phyloP scores from a whole-genome alignment of 2,797 vertebrate species.

The Hydrophis major region DNA sequence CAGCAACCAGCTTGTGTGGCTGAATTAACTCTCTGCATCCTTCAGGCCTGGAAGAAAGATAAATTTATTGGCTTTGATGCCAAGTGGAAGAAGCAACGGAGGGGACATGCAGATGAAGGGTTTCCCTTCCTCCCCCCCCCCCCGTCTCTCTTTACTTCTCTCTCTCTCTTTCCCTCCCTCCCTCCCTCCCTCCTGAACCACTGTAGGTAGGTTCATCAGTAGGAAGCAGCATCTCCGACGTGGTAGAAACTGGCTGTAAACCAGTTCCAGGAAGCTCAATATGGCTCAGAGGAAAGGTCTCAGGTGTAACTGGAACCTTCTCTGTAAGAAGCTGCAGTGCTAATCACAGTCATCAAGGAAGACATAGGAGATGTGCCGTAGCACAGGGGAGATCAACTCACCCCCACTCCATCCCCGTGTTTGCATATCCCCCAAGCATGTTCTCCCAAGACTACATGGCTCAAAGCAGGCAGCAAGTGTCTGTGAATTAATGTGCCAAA shows the following conservation, averaged over 20 bases:
- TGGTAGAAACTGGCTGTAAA: not conserved
- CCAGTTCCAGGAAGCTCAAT: not conserved
- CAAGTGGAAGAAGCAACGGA: not conserved
- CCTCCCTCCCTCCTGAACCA: not conserved
- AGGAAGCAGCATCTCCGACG: not conserved
- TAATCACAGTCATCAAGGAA: not conserved
- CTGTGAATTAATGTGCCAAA: not conserved
- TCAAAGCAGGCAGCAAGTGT: not conserved
- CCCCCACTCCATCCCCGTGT: not conserved
- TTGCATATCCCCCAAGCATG: not conserved
- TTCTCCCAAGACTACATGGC: not conserved
- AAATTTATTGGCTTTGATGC: not conserved
- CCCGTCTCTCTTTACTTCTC: rapidly evolving
- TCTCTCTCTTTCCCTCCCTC: rapidly evolving
- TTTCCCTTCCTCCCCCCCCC: rapidly evolving
- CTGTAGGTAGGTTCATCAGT: not conserved
- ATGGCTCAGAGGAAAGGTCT: not conserved
- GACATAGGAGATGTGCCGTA: not conserved
- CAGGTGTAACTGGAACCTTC: not conserved
- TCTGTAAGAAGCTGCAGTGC: not conserved
- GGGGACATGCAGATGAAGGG: not conserved
- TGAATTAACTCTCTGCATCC: slow-evolving; percentile 49
- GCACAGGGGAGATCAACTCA: not conserved
- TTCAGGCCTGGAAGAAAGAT: not conserved
- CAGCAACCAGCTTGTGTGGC: slow-evolving; percentile 49